Conservation (phyloP, 2,888 invertebrate genomes). For the Eustalomyia histrio region DNA sequence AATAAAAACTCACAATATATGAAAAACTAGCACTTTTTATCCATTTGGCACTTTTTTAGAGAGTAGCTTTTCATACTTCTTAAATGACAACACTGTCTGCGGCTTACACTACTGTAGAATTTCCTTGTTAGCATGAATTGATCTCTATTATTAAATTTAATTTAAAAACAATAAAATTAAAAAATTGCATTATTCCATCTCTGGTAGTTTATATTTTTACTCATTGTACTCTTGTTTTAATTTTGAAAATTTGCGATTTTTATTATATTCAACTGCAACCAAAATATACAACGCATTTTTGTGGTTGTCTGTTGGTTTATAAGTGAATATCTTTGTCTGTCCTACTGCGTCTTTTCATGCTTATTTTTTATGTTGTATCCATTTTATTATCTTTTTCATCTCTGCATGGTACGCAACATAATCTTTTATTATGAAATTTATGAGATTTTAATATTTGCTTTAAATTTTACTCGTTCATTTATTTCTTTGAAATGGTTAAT, state of each 20-base stretch:
- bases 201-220: too few relatives aligned
- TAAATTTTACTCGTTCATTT: constrained; percentile 1
- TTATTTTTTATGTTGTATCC: constrained; percentile 4
- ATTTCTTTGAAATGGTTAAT: background rate
- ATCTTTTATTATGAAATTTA: constrained; percentile 46
- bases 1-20: too few relatives aligned
- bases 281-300: constrained; percentile 30
- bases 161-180: too few relatives aligned
- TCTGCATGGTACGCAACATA: constrained; percentile 19
- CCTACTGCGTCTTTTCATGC: background rate
- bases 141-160: too few relatives aligned
- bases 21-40: too few relatives aligned
- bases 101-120: too few relatives aligned
- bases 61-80: too few relatives aligned
- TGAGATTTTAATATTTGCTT: constrained; percentile 45
- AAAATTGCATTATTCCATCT: too few relatives aligned
- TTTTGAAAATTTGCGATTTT: constrained; percentile 20
- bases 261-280: constrained; percentile 23
- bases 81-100: too few relatives aligned
- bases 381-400: constrained; percentile 1
- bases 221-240: background rate
- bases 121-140: too few relatives aligned
- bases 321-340: background rate
- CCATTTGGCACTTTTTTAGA: too few relatives aligned
- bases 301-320: constrained; percentile 19